Evolutionary conservation across 1,140 invertebrate genomes (phyloP), one percentile per base, ranked within the genome.

Genomic region (Adelges cooleyi): DNA sequence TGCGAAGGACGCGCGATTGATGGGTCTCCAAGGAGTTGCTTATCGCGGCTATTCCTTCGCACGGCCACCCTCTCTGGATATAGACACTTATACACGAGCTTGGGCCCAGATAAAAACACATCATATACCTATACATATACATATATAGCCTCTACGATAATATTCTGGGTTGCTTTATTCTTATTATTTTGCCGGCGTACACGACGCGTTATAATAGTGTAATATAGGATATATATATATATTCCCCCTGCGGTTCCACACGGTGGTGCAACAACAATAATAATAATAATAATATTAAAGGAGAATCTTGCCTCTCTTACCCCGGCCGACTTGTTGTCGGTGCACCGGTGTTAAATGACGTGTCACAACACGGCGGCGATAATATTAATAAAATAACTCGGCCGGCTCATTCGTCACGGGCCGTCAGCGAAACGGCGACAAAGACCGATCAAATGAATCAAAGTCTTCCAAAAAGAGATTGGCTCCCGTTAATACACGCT

Each of bases 271-370:
- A n/a, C n/a, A n/a, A n/a, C n/a, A n/a, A n/a, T n/a, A n/a, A n/a
- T n/a, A n/a, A n/a, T n/a, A n/a, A n/a, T n/a, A n/a, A n/a, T n/a
- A n/a, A n/a, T n/a, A n/a, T n/a, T n/a, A n/a, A n/a, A n/a, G n/a
- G n/a, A n/a, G n/a, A n/a, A n/a, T n/a, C n/a, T 20, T 49, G 22
- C 48, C 13, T 36, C 13, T 42, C n/a, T 42, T 15, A 11, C 33
- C 15, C 52, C 13, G 27, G 52, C 38, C 11, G 36, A 38, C 18
- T 42, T 38, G 18, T 10, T 20, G 52, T 6, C 52, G 20, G 36
- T 54, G 36, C 27, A n/a, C n/a, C 18, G 22, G 20, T 59, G 54
- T 59, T 59, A 59, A 59, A 59, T 59, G 54, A 59, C 54, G 54
- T 59, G 54, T 59, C 54, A 46, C 54, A 44, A 59, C 40, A 46